Evolutionary conservation across 2,797 vertebrate genomes (phyloP).

Genomic region (Graptemys geographica): DNA sequence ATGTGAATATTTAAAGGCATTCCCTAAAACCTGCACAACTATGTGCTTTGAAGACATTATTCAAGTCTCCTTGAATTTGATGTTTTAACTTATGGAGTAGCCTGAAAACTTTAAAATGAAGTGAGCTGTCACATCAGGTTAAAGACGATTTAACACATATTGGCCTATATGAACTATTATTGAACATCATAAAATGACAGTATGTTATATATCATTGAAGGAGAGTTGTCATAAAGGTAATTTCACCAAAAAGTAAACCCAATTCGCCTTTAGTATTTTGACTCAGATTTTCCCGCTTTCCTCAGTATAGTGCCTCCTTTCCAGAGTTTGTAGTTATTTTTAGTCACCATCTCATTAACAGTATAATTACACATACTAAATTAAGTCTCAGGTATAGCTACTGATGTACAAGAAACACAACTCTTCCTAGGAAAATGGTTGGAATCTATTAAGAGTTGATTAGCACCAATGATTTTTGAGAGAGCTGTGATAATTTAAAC

Average conservation of each 20-base stretch:
- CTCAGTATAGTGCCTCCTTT: background rate
- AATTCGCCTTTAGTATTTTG: background rate
- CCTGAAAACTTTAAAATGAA: conserved; percentile 21
- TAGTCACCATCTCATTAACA: background rate
- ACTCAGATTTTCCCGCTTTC: background rate
- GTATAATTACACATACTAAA: background rate
- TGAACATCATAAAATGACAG: conserved; percentile 2
- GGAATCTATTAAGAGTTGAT: background rate
- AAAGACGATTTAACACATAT: conserved; percentile 15
- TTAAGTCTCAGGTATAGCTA: background rate
- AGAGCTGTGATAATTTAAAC: background rate
- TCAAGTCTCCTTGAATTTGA: background rate
- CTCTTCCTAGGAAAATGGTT: background rate
- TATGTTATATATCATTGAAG: background rate
- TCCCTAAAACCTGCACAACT: background rate
- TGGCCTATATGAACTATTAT: background rate
- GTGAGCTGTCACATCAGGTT: background rate
- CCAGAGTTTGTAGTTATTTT: background rate
- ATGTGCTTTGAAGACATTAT: conserved; percentile 9
- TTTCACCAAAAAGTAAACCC: background rate
- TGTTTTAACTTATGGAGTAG: conserved; percentile 13
- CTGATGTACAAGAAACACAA: background rate
- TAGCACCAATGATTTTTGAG: background rate
- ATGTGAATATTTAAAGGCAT: background rate
- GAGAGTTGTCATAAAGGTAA: background rate